Percentiles rank a stretch among this genome's conserved stretches.
phyloP scores from a whole-genome alignment of 2,113 vertebrate species.

The Heterotilapia buettikoferi region DNA sequence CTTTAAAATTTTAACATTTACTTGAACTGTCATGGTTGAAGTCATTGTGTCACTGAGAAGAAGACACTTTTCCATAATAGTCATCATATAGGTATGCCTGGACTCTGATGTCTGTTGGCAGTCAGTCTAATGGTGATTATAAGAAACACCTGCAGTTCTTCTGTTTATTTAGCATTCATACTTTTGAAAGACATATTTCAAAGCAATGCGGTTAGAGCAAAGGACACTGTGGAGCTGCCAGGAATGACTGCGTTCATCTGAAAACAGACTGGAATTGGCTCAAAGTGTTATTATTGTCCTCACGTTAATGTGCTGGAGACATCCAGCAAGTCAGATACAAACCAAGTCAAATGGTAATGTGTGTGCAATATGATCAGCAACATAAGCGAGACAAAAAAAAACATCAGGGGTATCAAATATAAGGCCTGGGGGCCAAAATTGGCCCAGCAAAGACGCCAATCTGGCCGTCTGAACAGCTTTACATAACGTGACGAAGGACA shows the following conservation, averaged over 20 bases:
- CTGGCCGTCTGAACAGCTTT: not conserved
- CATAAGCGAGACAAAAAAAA: conserved; percentile 1
- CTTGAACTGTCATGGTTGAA: not conserved
- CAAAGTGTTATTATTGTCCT: not conserved
- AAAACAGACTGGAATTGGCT: not conserved
- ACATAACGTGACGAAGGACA: not conserved
- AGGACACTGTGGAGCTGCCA: not conserved
- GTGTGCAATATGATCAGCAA: not conserved
- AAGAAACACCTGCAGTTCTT: conserved; percentile 12
- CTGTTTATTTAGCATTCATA: conserved; percentile 19
- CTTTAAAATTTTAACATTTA: conserved; percentile 26
- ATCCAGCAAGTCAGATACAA: not conserved
- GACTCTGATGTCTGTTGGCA: not conserved
- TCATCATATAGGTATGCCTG: not conserved
- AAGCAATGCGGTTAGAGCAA: not conserved
- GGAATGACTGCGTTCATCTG: not conserved
- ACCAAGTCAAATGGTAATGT: not conserved
- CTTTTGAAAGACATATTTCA: not conserved
- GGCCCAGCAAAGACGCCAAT: not conserved
- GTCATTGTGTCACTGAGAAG: not conserved
- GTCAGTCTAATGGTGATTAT: not conserved
- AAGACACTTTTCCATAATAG: not conserved
- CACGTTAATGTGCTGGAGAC: not conserved
- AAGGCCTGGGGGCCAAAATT: not conserved
- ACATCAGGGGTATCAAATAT: not conserved